These are phyloP conservation scores for Alligator sinensis DNA, from an alignment of 2,113 vertebrate species.

Conservation along the genomic window DNA sequence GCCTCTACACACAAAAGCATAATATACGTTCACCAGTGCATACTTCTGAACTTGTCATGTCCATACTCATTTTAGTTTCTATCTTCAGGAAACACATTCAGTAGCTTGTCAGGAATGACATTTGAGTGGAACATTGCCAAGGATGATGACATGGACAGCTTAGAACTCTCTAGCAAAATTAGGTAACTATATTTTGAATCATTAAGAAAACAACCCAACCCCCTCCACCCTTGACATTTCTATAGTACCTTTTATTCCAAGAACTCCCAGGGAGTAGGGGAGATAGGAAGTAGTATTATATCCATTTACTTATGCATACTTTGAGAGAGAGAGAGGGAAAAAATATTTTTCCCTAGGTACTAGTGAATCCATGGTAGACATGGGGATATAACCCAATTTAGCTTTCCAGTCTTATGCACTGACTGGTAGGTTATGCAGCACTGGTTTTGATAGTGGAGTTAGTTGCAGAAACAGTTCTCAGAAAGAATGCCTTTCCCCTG, in stretches of 20 bases:
- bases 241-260: not conserved
- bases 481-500: not conserved
- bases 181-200: slow-evolving; percentile 46
- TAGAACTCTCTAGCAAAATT: slow-evolving; percentile 70
- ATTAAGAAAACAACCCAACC: too few relatives aligned
- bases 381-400: not conserved
- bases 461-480: not conserved
- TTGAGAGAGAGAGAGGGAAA: not conserved
- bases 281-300: not conserved
- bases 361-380: not conserved
- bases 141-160: slow-evolving; percentile 61
- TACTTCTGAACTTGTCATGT: not conserved
- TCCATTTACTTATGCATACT: not conserved
- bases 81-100: slow-evolving; percentile 80
- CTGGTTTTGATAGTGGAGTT: not conserved
- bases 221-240: not conserved
- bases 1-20: not conserved
- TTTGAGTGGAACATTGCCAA: slow-evolving; percentile 75
- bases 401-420: not conserved
- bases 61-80: slow-evolving; percentile 19
- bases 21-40: not conserved
- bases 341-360: not conserved
- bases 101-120: slow-evolving; percentile 76
- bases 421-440: not conserved
- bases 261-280: not conserved